A percentile compares a stretch with the other conserved stretches of the same genome.
These are phyloP conservation scores for Eueremaeus valkanovi DNA, from an alignment of 2,888 invertebrate species.

Conservation along the genomic window DNA sequence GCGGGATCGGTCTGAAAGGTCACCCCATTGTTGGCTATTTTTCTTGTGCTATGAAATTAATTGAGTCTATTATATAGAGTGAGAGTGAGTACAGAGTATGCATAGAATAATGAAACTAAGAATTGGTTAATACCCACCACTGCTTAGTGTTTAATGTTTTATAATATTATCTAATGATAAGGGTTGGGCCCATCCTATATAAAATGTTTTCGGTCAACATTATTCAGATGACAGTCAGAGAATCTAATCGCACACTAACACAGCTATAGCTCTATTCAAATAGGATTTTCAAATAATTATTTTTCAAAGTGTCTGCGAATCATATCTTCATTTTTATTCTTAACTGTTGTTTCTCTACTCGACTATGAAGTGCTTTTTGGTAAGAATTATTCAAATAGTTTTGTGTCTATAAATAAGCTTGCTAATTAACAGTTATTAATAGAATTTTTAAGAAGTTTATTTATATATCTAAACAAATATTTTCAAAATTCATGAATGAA, in stretches of 20 bases:
- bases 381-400: neutral
- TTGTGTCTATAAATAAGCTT: neutral
- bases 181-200: conserved; percentile 8
- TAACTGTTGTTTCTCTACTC: no score
- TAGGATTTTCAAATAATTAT: neutral
- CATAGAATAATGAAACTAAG: neutral
- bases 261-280: neutral
- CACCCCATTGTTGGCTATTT: conserved; percentile 10
- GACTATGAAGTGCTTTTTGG: neutral
- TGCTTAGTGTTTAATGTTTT: neutral
- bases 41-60: neutral
- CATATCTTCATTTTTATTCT: neutral
- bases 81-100: neutral
- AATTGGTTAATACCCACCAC: neutral
- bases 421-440: neutral
- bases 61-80: neutral
- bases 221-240: neutral
- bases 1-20: neutral
- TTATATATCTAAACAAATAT: no score
- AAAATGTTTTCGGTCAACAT: neutral
- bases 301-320: neutral
- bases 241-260: neutral
- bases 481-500: no score
- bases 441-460: neutral
- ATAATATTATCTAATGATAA: neutral